Conservation (phyloP, 2,888 invertebrate genomes). For the Vanessa cardui region DNA sequence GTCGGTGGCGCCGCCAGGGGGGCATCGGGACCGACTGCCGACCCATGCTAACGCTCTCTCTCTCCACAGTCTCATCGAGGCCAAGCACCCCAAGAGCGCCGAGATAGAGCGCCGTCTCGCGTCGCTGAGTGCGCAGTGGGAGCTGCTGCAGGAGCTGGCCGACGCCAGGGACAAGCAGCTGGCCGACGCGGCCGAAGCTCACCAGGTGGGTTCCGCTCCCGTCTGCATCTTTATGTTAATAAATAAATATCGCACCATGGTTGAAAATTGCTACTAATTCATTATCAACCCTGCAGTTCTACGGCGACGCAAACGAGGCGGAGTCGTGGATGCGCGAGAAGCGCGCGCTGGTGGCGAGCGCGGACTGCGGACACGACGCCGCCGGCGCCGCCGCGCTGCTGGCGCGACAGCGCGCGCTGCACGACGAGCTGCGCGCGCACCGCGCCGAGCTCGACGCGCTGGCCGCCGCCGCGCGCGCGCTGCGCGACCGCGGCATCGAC, state of each 20-base stretch:
- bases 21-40: not conserved
- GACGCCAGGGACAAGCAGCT: conserved; percentile 69
- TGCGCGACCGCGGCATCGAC: conserved; percentile 88
- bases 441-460: conserved; percentile 92
- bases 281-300: conserved; percentile 85
- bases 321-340: conserved; percentile 99
- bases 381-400: conserved; percentile 94
- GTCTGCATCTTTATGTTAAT: too few species aligned
- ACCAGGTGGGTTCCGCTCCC: conserved; percentile 84
- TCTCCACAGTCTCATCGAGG: conserved; percentile 85
- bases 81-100: conserved; percentile 90
- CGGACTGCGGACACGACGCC: conserved; percentile 96
- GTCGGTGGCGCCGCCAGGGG: conserved; percentile 57
- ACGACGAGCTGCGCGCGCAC: conserved; percentile 95
- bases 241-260: not conserved
- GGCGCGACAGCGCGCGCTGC: conserved; percentile 92
- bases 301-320: conserved; percentile 98
- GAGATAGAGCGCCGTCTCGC: conserved; percentile 92
- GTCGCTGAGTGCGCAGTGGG: conserved; percentile 93
- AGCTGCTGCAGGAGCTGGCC: conserved; percentile 91
- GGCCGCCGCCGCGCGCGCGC: conserved; percentile 88
- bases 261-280: not conserved
- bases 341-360: conserved; percentile 93
- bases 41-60: not conserved
- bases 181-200: conserved; percentile 93